Evolutionary conservation across 2,888 invertebrate species (phyloP).

Genomic region (Drosophila monieri): DNA sequence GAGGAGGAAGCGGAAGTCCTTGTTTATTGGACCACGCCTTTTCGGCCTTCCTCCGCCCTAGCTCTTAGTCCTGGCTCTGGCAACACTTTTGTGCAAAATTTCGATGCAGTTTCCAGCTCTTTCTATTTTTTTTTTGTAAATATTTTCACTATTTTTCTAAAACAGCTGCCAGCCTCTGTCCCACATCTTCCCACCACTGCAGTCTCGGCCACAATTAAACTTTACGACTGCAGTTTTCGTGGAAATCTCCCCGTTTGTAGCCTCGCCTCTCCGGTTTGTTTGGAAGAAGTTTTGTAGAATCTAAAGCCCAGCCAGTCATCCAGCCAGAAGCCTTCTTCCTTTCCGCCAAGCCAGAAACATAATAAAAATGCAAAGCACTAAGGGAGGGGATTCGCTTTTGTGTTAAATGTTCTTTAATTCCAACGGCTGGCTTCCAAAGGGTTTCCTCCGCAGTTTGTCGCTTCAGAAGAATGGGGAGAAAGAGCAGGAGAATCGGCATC

Average conservation of each 20-base stretch:
- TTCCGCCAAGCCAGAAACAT: no score
- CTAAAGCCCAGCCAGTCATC: conserved; percentile 32
- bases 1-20: not conserved
- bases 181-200: not conserved
- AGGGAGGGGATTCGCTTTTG: no score
- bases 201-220: conserved; percentile 66
- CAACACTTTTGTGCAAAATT: conserved; percentile 78
- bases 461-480: no score
- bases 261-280: conserved; percentile 18
- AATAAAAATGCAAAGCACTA: no score
- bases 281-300: conserved; percentile 42
- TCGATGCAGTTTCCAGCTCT: conserved; percentile 54
- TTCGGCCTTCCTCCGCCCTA: not conserved
- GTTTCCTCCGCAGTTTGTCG: no score
- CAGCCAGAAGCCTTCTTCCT: conserved; percentile 25
- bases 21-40: conserved; percentile 6
- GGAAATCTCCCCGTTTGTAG: not conserved
- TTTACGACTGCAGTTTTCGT: conserved; percentile 73
- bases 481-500: not conserved
- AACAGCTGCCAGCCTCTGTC: not conserved
- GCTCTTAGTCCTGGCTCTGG: conserved; percentile 48
- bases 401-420: no score
- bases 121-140: not conserved
- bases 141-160: not conserved
- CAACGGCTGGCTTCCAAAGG: no score